Evolutionary conservation across 2,797 vertebrate species (phyloP).

Genomic region (Vultur gryphus): DNA sequence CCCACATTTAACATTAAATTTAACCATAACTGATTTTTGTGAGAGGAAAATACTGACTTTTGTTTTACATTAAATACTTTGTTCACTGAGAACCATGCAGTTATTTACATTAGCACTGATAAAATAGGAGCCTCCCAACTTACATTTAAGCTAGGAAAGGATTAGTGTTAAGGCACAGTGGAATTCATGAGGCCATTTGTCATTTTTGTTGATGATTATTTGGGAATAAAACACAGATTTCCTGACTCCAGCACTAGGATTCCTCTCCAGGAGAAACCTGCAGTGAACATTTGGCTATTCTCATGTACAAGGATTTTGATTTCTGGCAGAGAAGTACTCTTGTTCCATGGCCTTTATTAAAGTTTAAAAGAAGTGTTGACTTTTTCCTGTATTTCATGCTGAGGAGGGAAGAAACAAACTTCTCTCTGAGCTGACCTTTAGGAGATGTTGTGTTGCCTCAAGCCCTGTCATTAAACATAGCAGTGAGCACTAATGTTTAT

Average conservation of each 20-base stretch:
- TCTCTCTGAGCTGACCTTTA: constrained; percentile 67
- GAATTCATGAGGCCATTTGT: not conserved
- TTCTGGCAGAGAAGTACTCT: constrained; percentile 19
- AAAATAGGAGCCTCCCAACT: not conserved
- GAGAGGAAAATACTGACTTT: not conserved
- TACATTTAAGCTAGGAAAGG: not conserved
- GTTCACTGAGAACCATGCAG: not conserved
- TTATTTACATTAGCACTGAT: not conserved
- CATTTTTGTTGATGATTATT: not conserved
- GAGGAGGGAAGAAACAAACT: constrained; percentile 47
- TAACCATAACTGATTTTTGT: not conserved
- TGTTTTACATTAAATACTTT: not conserved
- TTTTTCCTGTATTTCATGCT: constrained; percentile 38
- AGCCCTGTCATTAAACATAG: constrained; percentile 55
- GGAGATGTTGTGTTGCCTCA: constrained; percentile 42
- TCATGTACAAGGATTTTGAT: not conserved
- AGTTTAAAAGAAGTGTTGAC: constrained; percentile 69
- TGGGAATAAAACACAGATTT: not conserved
- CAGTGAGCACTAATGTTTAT: constrained; percentile 34
- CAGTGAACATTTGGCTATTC: not conserved
- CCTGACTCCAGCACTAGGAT: not conserved
- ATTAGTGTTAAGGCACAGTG: not conserved
- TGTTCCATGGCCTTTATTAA: constrained; percentile 66
- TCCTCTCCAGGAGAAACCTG: not conserved
- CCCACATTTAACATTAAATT: not conserved